Conservation (phyloP, 2,113 vertebrate genomes). For the Platysteira castanea region DNA sequence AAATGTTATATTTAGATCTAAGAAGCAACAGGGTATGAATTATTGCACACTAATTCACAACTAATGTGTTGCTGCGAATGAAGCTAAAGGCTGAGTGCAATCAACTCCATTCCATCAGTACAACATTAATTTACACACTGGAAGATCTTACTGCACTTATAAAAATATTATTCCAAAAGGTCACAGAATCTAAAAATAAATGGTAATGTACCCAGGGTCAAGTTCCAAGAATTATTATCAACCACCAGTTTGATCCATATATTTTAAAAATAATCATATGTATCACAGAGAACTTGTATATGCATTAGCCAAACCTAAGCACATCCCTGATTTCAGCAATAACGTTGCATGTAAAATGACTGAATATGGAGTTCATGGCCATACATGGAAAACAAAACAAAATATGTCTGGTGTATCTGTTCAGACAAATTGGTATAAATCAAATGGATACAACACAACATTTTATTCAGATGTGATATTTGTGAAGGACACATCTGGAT, state of each 20-base stretch:
- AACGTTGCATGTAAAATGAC: background rate
- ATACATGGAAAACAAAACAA: background rate
- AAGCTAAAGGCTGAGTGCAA: conserved; percentile 70
- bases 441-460: background rate
- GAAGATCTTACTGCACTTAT: conserved; percentile 62
- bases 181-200: conserved; percentile 68
- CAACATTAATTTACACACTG: conserved; percentile 68
- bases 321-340: background rate
- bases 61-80: conserved; percentile 67
- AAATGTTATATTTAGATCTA: conserved; percentile 74
- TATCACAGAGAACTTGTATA: background rate
- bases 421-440: background rate
- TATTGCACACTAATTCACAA: conserved; percentile 75
- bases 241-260: background rate
- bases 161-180: conserved; percentile 67
- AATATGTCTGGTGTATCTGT: background rate
- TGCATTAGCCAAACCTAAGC: background rate
- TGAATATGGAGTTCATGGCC: background rate
- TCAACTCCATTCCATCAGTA: conserved; percentile 68
- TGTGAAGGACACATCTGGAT: background rate
- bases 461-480: background rate
- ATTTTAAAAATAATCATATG: background rate
- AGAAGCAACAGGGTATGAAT: conserved; percentile 72
- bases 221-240: conserved; percentile 1
- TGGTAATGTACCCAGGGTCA: conserved; percentile 51